Evolutionary conservation across 1,140 invertebrate genomes (phyloP).

Genomic region (Proctacanthus coquilletti): DNA sequence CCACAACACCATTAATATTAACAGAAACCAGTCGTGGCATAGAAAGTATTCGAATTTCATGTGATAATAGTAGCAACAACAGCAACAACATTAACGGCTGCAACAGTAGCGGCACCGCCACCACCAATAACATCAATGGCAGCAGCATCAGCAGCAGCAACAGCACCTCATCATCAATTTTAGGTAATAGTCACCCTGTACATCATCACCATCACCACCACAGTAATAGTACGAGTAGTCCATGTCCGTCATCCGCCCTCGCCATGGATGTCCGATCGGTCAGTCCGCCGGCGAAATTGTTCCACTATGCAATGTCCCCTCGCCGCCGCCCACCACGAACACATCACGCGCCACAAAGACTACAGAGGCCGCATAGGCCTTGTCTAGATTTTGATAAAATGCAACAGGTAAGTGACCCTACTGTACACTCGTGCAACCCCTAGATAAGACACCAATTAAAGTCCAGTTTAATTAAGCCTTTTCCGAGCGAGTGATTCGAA

Average conservation of each 20-base stretch:
- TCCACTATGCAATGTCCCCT: conserved; percentile 46
- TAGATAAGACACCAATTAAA: too few species aligned
- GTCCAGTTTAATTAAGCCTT: too few species aligned
- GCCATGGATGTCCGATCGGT: conserved; percentile 37
- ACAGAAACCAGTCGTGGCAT: conserved; percentile 30
- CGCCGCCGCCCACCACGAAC: conserved; percentile 43
- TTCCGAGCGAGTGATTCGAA: too few species aligned
- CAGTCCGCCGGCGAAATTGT: conserved; percentile 57
- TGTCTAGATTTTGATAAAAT: conserved; percentile 93
- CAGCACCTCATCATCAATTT: not conserved
- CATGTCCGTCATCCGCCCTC: conserved; percentile 23
- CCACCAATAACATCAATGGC: not conserved
- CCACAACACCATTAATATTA: conserved; percentile 30
- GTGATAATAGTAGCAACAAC: conserved; percentile 30
- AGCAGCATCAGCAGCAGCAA: not conserved
- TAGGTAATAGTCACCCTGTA: not conserved
- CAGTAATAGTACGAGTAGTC: conserved; percentile 24
- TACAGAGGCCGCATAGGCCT: conserved; percentile 55
- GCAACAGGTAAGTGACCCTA: conserved; percentile 40
- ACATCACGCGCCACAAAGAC: conserved; percentile 40
- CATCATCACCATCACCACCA: conserved; percentile 12
- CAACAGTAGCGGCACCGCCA: not conserved
- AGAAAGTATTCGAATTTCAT: conserved; percentile 33
- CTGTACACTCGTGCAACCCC: too few species aligned
- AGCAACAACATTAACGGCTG: conserved; percentile 11